Percentiles rank a stretch among this genome's conserved stretches.
These are phyloP conservation scores for Sciurus vulgaris DNA, from an alignment of 2,797 vertebrate species.

Conservation along the genomic window DNA sequence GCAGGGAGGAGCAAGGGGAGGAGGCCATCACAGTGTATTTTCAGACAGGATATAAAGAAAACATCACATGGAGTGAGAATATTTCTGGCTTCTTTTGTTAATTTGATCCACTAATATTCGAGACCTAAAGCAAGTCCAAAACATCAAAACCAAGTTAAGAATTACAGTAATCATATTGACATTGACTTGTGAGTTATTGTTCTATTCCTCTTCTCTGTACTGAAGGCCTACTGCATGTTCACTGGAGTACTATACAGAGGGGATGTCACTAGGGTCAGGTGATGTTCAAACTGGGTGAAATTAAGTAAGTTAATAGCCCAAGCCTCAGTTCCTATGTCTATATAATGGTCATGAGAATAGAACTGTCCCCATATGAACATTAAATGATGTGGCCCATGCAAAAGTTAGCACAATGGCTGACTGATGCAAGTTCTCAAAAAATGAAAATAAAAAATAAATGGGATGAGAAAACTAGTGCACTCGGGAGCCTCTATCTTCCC, in stretches of 20 bases:
- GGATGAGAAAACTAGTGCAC: not conserved
- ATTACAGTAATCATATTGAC: not conserved
- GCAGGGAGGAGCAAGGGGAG: not conserved
- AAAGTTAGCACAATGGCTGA: constrained; percentile 14
- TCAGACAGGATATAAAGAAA: not conserved
- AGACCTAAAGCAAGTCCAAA: not conserved
- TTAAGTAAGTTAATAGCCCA: constrained; percentile 20
- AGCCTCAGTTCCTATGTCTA: not conserved
- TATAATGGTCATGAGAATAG: not conserved
- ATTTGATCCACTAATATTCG: not conserved
- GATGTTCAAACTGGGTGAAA: not conserved
- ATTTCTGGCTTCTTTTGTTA: constrained; percentile 8
- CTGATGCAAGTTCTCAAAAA: not conserved
- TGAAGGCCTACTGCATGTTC: not conserved
- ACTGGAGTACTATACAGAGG: not conserved
- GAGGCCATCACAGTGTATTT: not conserved
- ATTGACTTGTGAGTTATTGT: not conserved
- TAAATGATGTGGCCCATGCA: not conserved
- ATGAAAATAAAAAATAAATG: constrained; percentile 26
- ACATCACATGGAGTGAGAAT: not conserved
- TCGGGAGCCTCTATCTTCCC: not conserved
- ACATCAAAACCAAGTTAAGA: not conserved
- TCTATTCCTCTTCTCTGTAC: not conserved
- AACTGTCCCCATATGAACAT: not conserved
- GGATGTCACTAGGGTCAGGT: not conserved